Base-by-base conservation (phyloP, 35 echinoderm and acorn worm species). In the Heliocidaris erythrogramma region DNA sequence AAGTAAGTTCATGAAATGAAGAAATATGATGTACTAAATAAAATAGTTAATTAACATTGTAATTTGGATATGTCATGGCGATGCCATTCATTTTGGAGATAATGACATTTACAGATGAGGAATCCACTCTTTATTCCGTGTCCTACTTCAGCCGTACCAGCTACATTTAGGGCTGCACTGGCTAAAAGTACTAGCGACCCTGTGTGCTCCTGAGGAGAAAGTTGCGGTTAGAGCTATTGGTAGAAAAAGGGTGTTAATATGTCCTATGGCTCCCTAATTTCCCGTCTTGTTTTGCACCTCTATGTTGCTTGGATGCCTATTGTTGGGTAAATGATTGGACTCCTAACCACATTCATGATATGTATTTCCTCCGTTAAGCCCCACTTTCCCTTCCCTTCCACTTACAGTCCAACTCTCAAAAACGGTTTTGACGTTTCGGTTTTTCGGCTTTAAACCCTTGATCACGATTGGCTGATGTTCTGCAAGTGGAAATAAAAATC, bases 301-400 rank as follows among this genome's bases (percentile, higher is more conserved):
- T 9, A 89, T 89, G 87, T 89, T 89, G 30, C 47, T 89, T 27
- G 1, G 47, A 89, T 89, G 87, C 32, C 47, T n/a, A 47, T 89
- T 89, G 87, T 89, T 89, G 87, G 32, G 29, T 89, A 47, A 89
- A 89, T 89, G 87, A 89, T 30, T 32, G 31, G n/a, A 32, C 31
- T 47, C 32, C 87, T 92, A 92, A 92, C 91, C 91, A 92, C 91
- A 92, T 92, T 92, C 91, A 92, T 92, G 91, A 92, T 49, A 59
- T 49, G 49, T 30, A 59, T 92, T 92, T 92, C 91, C 91, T 92
- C 91, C 49, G 49, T n/a, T 92, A 92, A 92, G 91, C 91, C 48
- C 91, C 32, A 59, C 49, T 92, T 92, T 92, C 91, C 91, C 91
- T 48, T 48, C 49, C 48, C 91, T 92, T 27, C 9, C 32, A 31